phyloP scores from a whole-genome alignment of 2,797 vertebrate genomes.

The Pipistrellus pipistrellus region DNA sequence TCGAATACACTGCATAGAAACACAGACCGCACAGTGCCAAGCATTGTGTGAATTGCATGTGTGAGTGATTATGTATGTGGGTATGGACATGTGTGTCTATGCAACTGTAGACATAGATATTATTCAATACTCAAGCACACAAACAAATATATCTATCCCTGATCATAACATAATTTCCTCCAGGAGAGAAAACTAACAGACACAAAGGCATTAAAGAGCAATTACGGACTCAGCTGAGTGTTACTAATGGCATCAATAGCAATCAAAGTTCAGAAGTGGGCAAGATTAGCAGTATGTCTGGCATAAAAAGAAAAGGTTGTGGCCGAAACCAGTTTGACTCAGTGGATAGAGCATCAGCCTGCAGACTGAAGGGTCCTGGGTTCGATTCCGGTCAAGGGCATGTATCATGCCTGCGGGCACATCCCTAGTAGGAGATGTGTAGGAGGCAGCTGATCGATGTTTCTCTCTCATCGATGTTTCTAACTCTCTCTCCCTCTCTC shows the following conservation, averaged over 20 bases:
- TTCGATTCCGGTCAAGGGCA: no score
- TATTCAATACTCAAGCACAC: not conserved
- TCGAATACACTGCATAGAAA: not conserved
- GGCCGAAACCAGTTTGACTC: not conserved
- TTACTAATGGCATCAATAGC: not conserved
- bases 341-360: no score
- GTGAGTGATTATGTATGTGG: not conserved
- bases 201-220: not conserved
- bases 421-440: no score
- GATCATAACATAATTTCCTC: not conserved
- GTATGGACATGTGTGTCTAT: not conserved
- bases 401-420: no score
- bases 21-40: not conserved
- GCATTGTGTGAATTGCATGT: not conserved
- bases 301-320: not conserved
- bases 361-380: no score
- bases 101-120: not conserved
- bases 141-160: not conserved
- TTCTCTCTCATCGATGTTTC: no score
- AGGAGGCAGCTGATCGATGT: no score
- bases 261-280: not conserved
- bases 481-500: no score
- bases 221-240: not conserved
- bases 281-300: not conserved
- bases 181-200: not conserved